A percentile compares a stretch with the other conserved stretches of the same genome.
phyloP scores from a whole-genome alignment of 2,797 vertebrate genomes.

The Champsocephalus gunnari region DNA sequence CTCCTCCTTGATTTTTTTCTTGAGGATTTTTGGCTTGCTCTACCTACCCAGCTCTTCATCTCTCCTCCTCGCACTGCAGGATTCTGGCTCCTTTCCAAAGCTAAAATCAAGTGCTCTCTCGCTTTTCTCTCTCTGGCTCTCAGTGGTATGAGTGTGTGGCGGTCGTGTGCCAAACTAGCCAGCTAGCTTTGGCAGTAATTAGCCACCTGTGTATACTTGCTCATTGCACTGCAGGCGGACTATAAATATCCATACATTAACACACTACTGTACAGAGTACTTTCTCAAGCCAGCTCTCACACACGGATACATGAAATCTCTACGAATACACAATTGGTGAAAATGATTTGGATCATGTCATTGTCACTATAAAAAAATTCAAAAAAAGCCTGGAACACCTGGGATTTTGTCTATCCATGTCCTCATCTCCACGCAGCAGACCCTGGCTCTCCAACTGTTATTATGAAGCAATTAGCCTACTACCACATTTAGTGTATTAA shows the following conservation, averaged over 20 bases:
- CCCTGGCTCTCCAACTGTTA: slow-evolving; percentile 46
- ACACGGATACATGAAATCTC: slow-evolving; percentile 46
- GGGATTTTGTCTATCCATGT: slow-evolving; percentile 52
- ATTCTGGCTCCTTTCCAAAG: slow-evolving; percentile 73
- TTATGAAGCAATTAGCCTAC: slow-evolving; percentile 78
- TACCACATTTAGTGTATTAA: slow-evolving; percentile 69
- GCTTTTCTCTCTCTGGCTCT: slow-evolving; percentile 49
- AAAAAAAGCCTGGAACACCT: slow-evolving; percentile 9
- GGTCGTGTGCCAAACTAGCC: slow-evolving; percentile 77
- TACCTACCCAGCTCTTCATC: slow-evolving; percentile 61
- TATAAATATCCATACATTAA: slow-evolving; percentile 82
- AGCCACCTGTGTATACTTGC: slow-evolving; percentile 80
- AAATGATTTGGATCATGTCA: slow-evolving; percentile 34
- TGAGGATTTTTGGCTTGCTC: slow-evolving; percentile 60
- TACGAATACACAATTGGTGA: slow-evolving; percentile 5
- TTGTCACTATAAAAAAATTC: slow-evolving; percentile 23
- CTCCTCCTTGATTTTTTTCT: slow-evolving; percentile 57
- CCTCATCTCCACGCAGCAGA: slow-evolving; percentile 47
- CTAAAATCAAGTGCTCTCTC: slow-evolving; percentile 66
- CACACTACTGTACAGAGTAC: slow-evolving; percentile 42
- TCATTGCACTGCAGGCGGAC: slow-evolving; percentile 64
- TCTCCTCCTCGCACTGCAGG: slow-evolving; percentile 65
- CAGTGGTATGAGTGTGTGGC: slow-evolving; percentile 66
- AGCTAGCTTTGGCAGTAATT: slow-evolving; percentile 76
- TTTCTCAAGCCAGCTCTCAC: slow-evolving; percentile 44